phyloP scores from a whole-genome alignment of 2,797 vertebrate species.

The Artibeus jamaicensis region DNA sequence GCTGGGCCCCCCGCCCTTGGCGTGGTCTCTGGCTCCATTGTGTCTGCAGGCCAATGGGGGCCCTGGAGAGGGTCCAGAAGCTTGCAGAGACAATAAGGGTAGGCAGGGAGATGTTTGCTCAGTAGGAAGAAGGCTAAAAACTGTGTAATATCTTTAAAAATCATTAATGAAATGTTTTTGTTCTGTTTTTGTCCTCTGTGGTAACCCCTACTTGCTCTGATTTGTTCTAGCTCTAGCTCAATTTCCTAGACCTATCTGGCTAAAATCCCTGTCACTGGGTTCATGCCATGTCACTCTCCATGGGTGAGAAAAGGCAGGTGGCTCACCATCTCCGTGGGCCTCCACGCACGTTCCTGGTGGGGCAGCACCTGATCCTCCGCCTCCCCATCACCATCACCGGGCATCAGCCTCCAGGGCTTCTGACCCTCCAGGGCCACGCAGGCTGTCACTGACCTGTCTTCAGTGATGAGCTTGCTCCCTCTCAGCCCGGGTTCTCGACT shows the following conservation, averaged over 20 bases:
- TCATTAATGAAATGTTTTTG: background rate
- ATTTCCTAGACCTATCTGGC: background rate
- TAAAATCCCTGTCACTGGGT: background rate
- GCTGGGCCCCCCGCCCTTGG: background rate
- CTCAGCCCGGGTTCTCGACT: background rate
- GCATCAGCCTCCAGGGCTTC: background rate
- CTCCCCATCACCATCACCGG: no score
- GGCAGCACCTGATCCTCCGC: background rate
- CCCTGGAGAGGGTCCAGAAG: background rate
- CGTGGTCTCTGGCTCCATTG: background rate
- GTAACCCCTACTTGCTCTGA: background rate
- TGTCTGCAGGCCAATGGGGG: no score
- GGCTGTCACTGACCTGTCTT: rapidly evolving
- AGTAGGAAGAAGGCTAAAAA: background rate
- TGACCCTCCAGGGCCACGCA: background rate
- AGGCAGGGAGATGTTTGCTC: background rate
- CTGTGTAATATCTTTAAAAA: background rate
- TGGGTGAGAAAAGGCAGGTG: background rate
- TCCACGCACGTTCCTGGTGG: rapidly evolving
- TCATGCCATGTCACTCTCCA: background rate
- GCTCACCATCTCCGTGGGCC: no score
- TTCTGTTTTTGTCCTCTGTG: background rate
- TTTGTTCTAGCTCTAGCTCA: background rate
- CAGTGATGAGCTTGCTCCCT: background rate
- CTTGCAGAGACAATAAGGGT: background rate